phyloP scores from a whole-genome alignment of 1,140 invertebrate genomes.

The Patella vulgata region DNA sequence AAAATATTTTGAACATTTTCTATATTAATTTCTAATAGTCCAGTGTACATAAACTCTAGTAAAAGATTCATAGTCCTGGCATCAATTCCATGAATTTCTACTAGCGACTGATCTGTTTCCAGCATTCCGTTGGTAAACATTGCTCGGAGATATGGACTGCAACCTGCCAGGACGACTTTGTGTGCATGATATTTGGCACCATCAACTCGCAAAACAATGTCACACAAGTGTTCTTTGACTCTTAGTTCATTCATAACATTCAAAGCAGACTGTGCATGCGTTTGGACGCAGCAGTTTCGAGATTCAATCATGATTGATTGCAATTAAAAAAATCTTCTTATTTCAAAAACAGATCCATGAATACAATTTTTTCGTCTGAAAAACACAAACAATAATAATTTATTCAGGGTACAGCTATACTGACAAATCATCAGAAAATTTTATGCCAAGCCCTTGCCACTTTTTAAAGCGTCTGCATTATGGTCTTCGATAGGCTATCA shows the following conservation, averaged over 20 bases:
- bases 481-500: no score
- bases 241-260: slow-evolving; percentile 75
- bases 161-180: slow-evolving; percentile 60
- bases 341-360: no score
- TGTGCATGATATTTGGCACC: slow-evolving; percentile 71
- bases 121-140: slow-evolving; percentile 66
- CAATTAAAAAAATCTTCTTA: no score
- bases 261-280: slow-evolving; percentile 53
- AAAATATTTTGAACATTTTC: slow-evolving; percentile 91
- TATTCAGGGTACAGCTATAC: no score
- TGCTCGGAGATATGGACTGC: slow-evolving; percentile 61
- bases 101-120: slow-evolving; percentile 72
- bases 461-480: no score
- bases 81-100: slow-evolving; percentile 84
- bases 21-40: slow-evolving; percentile 72
- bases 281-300: slow-evolving; percentile 49
- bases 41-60: slow-evolving; percentile 91
- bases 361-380: no score
- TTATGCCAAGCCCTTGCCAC: no score
- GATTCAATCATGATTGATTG: slow-evolving; percentile 58
- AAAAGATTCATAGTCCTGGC: slow-evolving; percentile 80
- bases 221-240: slow-evolving; percentile 78
- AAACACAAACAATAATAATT: no score
- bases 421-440: no score
- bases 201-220: slow-evolving; percentile 81